Percentiles rank a stretch among this genome's conserved stretches.
Evolutionary conservation across 2,113 vertebrate species (phyloP).

Genomic region (Ammospiza caudacuta): DNA sequence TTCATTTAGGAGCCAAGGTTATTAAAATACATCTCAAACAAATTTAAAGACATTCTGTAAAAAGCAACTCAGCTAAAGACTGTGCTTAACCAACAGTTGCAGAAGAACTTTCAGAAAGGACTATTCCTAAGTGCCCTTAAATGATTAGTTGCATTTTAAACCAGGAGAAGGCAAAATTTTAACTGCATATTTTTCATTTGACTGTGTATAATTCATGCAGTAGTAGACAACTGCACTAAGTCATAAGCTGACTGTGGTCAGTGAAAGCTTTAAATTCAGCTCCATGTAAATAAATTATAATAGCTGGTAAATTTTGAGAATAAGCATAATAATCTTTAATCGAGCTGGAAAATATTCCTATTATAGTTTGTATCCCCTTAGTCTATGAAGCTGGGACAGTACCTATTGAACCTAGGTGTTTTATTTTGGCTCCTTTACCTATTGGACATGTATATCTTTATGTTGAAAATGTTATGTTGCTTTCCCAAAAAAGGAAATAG

Average conservation of each 20-base stretch:
- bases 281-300: not conserved
- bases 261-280: not conserved
- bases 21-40: not conserved
- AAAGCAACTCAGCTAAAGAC: not conserved
- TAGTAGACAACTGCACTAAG: not conserved
- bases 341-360: not conserved
- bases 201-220: not conserved
- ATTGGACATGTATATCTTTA: not conserved
- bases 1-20: slow-evolving; percentile 12
- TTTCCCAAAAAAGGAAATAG: not conserved
- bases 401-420: not conserved
- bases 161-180: not conserved
- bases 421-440: not conserved
- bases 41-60: not conserved
- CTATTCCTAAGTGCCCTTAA: not conserved
- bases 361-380: not conserved
- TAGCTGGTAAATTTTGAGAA: not conserved
- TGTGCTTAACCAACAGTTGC: not conserved
- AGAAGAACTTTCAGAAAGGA: not conserved
- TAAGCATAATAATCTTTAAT: not conserved
- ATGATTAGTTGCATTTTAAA: not conserved
- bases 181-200: not conserved
- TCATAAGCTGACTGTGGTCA: not conserved
- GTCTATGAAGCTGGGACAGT: not conserved
- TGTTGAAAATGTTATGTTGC: not conserved